Base-by-base conservation (phyloP, 1,140 invertebrate genomes). In the Lepidurus arcticus region DNA sequence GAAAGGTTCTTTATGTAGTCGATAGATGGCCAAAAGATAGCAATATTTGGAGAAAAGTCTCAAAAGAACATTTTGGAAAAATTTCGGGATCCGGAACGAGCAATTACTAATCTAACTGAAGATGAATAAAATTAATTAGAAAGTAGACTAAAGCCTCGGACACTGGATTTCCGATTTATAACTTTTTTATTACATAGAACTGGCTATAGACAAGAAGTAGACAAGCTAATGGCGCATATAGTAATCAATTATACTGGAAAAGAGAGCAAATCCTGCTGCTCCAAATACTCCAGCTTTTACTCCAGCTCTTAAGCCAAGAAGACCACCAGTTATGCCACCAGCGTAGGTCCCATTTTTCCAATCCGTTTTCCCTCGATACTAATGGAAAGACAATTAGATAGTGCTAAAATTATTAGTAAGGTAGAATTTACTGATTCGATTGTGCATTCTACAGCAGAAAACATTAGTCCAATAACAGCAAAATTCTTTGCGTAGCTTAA, bases 401-500 rank as follows among this genome's bases (percentile, higher is more conserved):
- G 65, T 34, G 24, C 24, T 44, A 73, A 77, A 45, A 44, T 77
- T 11, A 65, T 45, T 78, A 26, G 75, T 34, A 76, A 75, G 76
- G 26, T 78, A 53, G 21, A 73, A 85, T 86, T 87, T 85, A 94
- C 93, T 78, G 89, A 90, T 90, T 98, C 96, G 84, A 98, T 93
- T 24, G 90, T 88, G 84, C 97, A 98, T 87, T 98, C 96, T 10
- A 96, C 90, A 8, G 91, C 93, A 44, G 97, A 92, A 87, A 98
- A 99, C 75, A 98, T 89, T 26, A 92, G 90, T 78, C 97, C 98
- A 81, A 99, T 89, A 74, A 97, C 87, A 24, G 96, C 97, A 90
- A 99, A 99, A 85, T 98, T 99, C 87, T 99, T 99, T 0, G 93
- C 97, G 87, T 98, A 98, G 76, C 93, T 90, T 65, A 96, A 84